Conservation (phyloP, 2,888 invertebrate species). For the Melolontha melolontha region DNA sequence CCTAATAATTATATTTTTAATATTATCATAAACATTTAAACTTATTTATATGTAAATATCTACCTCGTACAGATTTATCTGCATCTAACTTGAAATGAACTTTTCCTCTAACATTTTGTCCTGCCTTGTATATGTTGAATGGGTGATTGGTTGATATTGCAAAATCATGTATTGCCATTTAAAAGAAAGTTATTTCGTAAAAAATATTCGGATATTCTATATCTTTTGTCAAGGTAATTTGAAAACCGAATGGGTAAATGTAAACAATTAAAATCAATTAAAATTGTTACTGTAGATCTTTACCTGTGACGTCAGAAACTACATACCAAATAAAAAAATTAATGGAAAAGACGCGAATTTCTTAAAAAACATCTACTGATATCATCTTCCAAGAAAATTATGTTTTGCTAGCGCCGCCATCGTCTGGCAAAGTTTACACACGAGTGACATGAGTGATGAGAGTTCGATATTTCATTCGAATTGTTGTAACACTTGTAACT, state of each 20-base stretch:
- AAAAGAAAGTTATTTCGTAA: not conserved
- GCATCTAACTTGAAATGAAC: slow-evolving; percentile 19
- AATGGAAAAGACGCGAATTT: too few relatives aligned
- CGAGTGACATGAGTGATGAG: too few relatives aligned
- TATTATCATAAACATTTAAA: not conserved
- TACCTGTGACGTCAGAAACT: not conserved
- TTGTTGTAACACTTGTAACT: too few relatives aligned
- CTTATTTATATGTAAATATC: too few relatives aligned
- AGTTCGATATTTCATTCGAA: too few relatives aligned
- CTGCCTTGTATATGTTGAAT: slow-evolving; percentile 5
- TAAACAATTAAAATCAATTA: not conserved
- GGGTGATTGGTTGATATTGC: slow-evolving; percentile 9
- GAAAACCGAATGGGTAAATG: too few relatives aligned
- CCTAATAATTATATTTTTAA: slow-evolving; percentile 8
- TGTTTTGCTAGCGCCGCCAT: too few relatives aligned
- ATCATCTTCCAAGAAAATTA: too few relatives aligned
- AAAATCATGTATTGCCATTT: slow-evolving; percentile 16
- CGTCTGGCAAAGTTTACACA: too few relatives aligned
- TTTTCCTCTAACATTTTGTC: slow-evolving; percentile 21
- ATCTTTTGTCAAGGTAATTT: too few relatives aligned
- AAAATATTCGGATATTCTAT: not conserved
- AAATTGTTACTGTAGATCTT: not conserved
- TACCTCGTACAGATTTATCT: slow-evolving; percentile 5
- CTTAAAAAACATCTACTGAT: too few relatives aligned
- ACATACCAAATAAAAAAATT: not conserved